These are phyloP conservation scores for Ceratina australensis DNA, from an alignment of 1,140 invertebrate genomes.

Conservation along the genomic window DNA sequence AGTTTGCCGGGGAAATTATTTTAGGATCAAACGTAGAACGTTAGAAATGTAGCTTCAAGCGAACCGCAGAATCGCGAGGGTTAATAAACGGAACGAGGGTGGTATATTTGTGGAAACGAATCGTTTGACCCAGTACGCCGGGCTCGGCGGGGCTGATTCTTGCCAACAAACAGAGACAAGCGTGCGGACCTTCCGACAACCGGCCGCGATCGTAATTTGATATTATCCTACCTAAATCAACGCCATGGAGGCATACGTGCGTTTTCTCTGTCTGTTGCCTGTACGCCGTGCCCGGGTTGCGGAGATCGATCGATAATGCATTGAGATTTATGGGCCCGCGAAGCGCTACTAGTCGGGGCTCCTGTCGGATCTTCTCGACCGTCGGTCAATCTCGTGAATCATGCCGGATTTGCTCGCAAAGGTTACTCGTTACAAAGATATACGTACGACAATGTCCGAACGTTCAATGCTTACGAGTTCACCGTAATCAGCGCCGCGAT, in stretches of 20 bases:
- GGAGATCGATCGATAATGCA: slow-evolving; percentile 59
- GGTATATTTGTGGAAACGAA: not conserved
- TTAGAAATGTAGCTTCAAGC: too few species aligned
- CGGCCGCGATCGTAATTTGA: slow-evolving; percentile 57
- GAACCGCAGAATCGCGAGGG: not conserved
- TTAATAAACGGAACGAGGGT: not conserved
- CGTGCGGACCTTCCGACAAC: slow-evolving; percentile 27
- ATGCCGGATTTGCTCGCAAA: slow-evolving; percentile 54
- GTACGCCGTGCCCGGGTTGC: slow-evolving; percentile 14
- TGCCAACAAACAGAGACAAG: not conserved
- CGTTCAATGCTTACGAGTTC: not conserved
- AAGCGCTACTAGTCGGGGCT: slow-evolving; percentile 54
- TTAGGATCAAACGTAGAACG: too few species aligned
- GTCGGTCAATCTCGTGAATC: slow-evolving; percentile 63
- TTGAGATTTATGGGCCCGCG: slow-evolving; percentile 64
- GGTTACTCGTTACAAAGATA: slow-evolving; percentile 43
- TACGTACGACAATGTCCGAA: slow-evolving; percentile 10
- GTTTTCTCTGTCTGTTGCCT: slow-evolving; percentile 41
- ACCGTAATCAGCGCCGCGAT: not conserved
- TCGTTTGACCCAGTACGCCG: not conserved
- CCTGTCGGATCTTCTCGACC: slow-evolving; percentile 61
- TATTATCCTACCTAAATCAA: slow-evolving; percentile 64
- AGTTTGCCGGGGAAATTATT: too few species aligned
- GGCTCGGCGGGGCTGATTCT: not conserved
- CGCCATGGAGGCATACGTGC: slow-evolving; percentile 31